Evolutionary conservation across 1,140 invertebrate genomes (phyloP).

Genomic region (Copidosoma floridanum): DNA sequence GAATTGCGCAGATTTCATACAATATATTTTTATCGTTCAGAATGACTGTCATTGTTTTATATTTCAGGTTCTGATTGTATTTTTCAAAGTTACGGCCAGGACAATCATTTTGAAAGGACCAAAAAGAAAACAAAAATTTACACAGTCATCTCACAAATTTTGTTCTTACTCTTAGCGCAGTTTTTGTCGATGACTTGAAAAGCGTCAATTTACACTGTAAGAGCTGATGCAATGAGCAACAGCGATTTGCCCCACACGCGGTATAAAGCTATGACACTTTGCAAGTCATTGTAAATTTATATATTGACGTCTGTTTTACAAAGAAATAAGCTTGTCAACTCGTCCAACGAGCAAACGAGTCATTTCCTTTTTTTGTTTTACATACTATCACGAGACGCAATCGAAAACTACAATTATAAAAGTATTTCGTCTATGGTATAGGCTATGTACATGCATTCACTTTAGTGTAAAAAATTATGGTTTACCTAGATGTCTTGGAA

Average conservation of each 20-base stretch:
- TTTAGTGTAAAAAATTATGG: conserved; percentile 46
- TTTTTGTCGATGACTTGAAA: too few relatives aligned
- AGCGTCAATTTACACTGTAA: conserved; percentile 14
- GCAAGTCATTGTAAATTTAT: not conserved
- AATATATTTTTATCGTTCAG: too few relatives aligned
- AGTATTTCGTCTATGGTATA: conserved; percentile 12
- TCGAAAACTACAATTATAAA: conserved; percentile 9
- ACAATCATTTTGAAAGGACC: not conserved
- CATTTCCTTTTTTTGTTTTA: conserved; percentile 16
- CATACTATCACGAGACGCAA: conserved; percentile 18
- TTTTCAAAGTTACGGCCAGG: too few relatives aligned
- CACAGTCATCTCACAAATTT: not conserved
- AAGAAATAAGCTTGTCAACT: not conserved
- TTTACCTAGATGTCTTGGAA: conserved; percentile 59
- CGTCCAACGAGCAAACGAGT: not conserved
- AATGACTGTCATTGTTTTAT: too few relatives aligned
- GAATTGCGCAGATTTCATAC: conserved; percentile 9
- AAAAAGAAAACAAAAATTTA: not conserved
- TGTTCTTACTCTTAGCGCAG: too few relatives aligned
- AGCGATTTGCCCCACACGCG: not conserved
- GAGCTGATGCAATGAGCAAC: not conserved
- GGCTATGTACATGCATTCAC: conserved; percentile 46
- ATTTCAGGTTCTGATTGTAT: too few relatives aligned
- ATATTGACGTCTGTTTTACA: not conserved
- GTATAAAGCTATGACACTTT: conserved; percentile 3